Conservation (phyloP, 1,140 invertebrate genomes). For the Cotesia vestalis region DNA sequence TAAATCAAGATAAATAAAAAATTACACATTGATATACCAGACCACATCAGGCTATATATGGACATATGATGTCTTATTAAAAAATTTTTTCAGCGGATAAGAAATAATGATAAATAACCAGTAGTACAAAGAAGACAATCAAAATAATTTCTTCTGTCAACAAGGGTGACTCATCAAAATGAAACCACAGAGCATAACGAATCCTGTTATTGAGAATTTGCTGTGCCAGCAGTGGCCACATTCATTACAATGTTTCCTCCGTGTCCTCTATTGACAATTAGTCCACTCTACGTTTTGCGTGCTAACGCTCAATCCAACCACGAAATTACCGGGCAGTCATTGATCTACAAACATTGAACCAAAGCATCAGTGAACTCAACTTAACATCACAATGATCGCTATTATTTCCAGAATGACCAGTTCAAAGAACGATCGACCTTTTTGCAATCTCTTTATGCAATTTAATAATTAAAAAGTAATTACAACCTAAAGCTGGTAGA, state of each 20-base stretch:
- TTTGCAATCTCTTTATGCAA: too few relatives aligned
- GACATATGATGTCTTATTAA: too few relatives aligned
- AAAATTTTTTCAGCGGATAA: too few relatives aligned
- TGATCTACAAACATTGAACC: background rate
- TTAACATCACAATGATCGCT: background rate
- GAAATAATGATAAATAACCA: too few relatives aligned
- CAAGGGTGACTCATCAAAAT: background rate
- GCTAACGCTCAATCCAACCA: slow-evolving; percentile 4
- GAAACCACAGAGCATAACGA: slow-evolving; percentile 9
- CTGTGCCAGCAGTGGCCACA: background rate
- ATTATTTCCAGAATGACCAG: background rate
- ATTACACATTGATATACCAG: too few relatives aligned
- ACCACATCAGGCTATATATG: too few relatives aligned
- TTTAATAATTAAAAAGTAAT: too few relatives aligned
- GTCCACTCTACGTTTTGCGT: background rate
- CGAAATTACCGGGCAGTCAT: slow-evolving; percentile 11
- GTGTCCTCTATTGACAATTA: slow-evolving; percentile 6
- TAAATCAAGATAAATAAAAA: too few relatives aligned
- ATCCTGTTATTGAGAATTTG: slow-evolving; percentile 6
- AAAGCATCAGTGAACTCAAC: background rate
- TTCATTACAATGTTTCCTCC: background rate
- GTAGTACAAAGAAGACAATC: too few relatives aligned
- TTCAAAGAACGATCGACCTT: too few relatives aligned
- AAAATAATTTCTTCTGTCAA: too few relatives aligned
- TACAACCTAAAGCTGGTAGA: too few relatives aligned